Percentiles rank a stretch among this genome's conserved stretches.
These are phyloP conservation scores for Arion vulgaris DNA, from an alignment of 1,140 invertebrate genomes.

Conservation along the genomic window DNA sequence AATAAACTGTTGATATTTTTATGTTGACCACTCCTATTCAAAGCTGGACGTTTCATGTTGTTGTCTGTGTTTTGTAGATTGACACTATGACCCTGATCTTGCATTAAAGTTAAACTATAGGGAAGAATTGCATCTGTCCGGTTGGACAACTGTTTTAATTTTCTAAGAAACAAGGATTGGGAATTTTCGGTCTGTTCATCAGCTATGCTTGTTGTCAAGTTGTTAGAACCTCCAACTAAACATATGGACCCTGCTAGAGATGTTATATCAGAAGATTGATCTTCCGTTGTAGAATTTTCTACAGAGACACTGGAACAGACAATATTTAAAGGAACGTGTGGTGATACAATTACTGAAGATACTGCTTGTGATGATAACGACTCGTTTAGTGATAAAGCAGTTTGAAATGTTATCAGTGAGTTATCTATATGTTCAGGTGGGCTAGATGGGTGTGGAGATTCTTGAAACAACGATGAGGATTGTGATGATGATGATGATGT, in stretches of 20 bases:
- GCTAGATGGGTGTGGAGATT: too few species aligned
- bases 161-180: background rate
- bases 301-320: background rate
- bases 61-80: background rate
- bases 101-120: too few species aligned
- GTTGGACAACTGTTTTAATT: background rate
- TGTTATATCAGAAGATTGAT: background rate
- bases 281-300: background rate
- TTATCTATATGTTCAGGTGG: too few species aligned
- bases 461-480: too few species aligned
- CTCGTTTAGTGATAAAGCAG: too few species aligned
- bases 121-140: too few species aligned
- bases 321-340: background rate
- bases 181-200: background rate
- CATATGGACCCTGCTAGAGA: background rate
- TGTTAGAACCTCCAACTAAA: background rate
- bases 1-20: background rate
- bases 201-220: background rate
- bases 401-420: too few species aligned
- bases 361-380: too few species aligned
- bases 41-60: background rate
- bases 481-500: too few species aligned
- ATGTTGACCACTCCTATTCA: background rate
- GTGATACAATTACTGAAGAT: too few species aligned
- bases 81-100: background rate